Percentiles rank a stretch among this genome's conserved stretches.
Conservation (phyloP, 2,888 invertebrate species). For the Pachymerium ferrugineum region DNA sequence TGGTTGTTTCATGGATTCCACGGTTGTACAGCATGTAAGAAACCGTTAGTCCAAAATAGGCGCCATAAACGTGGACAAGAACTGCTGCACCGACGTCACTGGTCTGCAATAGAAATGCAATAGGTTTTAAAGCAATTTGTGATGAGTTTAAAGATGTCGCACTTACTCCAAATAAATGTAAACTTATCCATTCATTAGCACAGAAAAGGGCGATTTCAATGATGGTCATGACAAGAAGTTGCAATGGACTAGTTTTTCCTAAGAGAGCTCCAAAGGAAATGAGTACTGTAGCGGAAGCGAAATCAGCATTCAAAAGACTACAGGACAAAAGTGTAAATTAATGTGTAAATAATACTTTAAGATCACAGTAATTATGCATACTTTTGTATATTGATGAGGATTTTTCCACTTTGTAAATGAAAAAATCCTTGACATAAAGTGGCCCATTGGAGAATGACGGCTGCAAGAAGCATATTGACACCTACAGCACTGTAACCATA, state of each 20-base stretch:
- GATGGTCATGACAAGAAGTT: slow-evolving; percentile 71
- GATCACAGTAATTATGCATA: too few relatives aligned
- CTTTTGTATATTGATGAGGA: slow-evolving; percentile 40
- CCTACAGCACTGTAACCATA: slow-evolving; percentile 88
- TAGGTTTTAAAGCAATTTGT: too few relatives aligned
- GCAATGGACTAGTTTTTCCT: slow-evolving; percentile 72
- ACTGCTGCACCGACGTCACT: slow-evolving; percentile 94
- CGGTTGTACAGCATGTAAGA: slow-evolving; percentile 60
- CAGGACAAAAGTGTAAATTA: too few relatives aligned
- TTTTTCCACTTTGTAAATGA: slow-evolving; percentile 51
- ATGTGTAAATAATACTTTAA: too few relatives aligned
- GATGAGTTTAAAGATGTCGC: too few relatives aligned
- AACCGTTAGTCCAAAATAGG: slow-evolving; percentile 90
- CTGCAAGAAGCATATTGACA: slow-evolving; percentile 75
- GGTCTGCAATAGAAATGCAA: slow-evolving; percentile 67
- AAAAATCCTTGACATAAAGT: slow-evolving; percentile 70
- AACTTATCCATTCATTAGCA: slow-evolving; percentile 65
- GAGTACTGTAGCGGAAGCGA: slow-evolving; percentile 77
- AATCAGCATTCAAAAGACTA: slow-evolving; percentile 73
- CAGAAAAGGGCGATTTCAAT: slow-evolving; percentile 69
- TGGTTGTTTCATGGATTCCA: slow-evolving; percentile 46
- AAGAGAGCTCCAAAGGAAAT: slow-evolving; percentile 82
- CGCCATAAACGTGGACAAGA: slow-evolving; percentile 89
- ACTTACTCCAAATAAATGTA: slow-evolving; percentile 62
- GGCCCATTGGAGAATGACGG: slow-evolving; percentile 81